Conservation (phyloP, 92 coral and sea anemone genomes). For the Zoanthus sociatus region DNA sequence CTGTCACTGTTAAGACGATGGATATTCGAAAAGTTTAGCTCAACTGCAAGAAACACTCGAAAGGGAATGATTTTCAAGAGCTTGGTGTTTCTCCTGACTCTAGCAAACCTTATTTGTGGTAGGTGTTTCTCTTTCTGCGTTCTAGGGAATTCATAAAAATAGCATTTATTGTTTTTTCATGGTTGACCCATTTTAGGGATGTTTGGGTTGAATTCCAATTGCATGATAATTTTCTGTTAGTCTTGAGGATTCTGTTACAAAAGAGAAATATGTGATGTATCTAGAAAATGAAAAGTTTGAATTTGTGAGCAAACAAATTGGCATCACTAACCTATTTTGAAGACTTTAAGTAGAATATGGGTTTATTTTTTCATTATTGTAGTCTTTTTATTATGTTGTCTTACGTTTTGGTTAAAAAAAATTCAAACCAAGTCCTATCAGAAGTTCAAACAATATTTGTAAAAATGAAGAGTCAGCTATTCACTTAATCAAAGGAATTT, state of each 20-base stretch:
- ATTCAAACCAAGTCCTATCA: neutral
- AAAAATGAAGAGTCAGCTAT: neutral
- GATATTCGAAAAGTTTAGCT: neutral
- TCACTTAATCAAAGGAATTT: neutral
- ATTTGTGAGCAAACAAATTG: neutral
- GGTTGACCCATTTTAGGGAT: constrained; percentile 13
- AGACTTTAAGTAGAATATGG: neutral
- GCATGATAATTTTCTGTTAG: neutral
- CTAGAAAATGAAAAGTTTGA: neutral
- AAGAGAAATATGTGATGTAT: neutral
- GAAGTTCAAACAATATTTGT: neutral
- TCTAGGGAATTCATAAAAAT: neutral
- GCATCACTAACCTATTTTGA: neutral
- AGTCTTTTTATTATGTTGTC: neutral
- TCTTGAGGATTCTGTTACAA: neutral
- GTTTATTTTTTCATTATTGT: neutral
- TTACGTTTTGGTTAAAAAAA: neutral
- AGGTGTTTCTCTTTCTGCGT: neutral
- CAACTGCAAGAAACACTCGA: neutral
- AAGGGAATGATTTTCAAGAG: constrained; percentile 17
- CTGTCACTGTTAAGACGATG: constrained; percentile 11
- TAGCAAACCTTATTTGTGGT: constrained; percentile 5
- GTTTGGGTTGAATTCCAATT: neutral
- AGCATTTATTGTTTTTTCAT: neutral
- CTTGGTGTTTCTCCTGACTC: neutral